Evolutionary conservation across 2,888 invertebrate species (phyloP).

Genomic region (Deilephila porcellus): DNA sequence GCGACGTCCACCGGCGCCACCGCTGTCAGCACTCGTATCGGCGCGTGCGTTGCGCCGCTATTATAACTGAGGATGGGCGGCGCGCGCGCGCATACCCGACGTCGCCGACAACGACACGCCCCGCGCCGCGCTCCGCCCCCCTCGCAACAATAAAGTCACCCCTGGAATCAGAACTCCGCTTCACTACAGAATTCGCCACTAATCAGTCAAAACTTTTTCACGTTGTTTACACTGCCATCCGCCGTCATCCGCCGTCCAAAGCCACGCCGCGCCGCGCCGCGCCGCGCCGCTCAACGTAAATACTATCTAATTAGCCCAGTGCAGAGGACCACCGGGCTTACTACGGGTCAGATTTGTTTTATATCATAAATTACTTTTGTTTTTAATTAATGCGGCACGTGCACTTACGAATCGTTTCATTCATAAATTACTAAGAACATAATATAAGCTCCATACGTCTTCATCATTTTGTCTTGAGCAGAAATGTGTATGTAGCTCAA

Average conservation of each 20-base stretch:
- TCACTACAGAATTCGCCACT: neutral
- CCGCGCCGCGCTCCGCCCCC: constrained; percentile 65
- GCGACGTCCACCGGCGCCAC: constrained; percentile 60
- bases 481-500: constrained; percentile 18
- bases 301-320: neutral
- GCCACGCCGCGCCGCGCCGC: too few relatives aligned
- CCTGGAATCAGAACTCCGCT: constrained; percentile 9
- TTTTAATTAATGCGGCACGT: too few relatives aligned
- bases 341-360: constrained; percentile 8
- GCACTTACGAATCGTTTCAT: constrained; percentile 10
- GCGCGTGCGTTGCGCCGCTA: constrained; percentile 64
- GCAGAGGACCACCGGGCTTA: neutral
- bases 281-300: neutral
- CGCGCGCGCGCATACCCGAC: constrained; percentile 54
- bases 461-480: constrained; percentile 18
- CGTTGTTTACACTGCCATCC: neutral
- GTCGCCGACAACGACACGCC: constrained; percentile 59
- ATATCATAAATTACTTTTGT: neutral
- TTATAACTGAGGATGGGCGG: constrained; percentile 68
- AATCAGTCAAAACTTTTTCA: neutral
- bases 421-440: constrained; percentile 8
- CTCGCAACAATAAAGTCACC: constrained; percentile 33
- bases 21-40: constrained; percentile 46
- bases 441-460: constrained; percentile 18
- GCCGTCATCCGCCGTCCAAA: too few relatives aligned